phyloP scores from a whole-genome alignment of 2,888 invertebrate species.

The Drosophila melanocephala region DNA sequence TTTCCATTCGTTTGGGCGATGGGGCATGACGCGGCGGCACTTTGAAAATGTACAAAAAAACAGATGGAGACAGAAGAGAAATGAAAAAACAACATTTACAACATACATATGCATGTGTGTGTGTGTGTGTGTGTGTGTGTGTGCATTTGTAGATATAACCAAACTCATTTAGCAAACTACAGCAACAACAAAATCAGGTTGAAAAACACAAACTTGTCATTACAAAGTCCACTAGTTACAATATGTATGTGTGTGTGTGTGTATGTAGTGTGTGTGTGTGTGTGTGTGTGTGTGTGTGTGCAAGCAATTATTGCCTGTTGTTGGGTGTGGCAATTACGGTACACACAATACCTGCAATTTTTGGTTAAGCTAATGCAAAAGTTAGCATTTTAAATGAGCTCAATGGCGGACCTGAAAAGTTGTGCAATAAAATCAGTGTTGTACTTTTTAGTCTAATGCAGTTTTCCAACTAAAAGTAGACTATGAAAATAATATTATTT shows the following conservation, averaged over 20 bases:
- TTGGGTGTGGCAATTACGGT: constrained; percentile 64
- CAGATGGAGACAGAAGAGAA: constrained; percentile 15
- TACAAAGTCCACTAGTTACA: constrained; percentile 52
- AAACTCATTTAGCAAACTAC: constrained; percentile 59
- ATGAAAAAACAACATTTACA: constrained; percentile 13
- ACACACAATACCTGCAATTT: constrained; percentile 22
- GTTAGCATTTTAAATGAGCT: constrained; percentile 26
- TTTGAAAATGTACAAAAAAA: constrained; percentile 30
- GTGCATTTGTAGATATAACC: constrained; percentile 42
- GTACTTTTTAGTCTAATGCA: neutral
- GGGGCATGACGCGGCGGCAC: constrained; percentile 5
- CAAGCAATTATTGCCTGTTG: constrained; percentile 63
- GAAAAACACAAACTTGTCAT: constrained; percentile 55
- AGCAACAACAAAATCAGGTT: constrained; percentile 21
- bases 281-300: neutral
- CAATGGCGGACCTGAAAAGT: constrained; percentile 3
- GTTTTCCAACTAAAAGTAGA: neutral
- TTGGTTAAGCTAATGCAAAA: constrained; percentile 13
- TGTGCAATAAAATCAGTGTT: neutral
- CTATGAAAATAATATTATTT: neutral
- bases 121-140: constrained; percentile 7
- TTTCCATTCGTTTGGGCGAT: neutral
- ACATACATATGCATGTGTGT: constrained; percentile 8
- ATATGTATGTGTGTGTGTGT: neutral
- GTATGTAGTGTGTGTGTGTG: neutral